Evolutionary conservation across 2,113 vertebrate species (phyloP).

Genomic region (Pelvicachromis taeniatus): DNA sequence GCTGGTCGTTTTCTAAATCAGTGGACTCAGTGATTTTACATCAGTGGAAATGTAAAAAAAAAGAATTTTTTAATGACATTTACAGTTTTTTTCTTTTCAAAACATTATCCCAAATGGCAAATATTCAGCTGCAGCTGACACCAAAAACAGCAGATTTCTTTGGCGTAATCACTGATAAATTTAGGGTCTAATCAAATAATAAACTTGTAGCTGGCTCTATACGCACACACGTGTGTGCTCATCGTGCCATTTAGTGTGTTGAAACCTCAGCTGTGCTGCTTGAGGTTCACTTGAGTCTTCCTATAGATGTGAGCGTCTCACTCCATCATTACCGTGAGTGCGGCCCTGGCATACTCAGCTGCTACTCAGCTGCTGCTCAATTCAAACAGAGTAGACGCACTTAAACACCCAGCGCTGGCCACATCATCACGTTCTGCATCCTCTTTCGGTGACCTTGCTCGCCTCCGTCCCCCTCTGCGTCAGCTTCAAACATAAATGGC

Average conservation of each 20-base stretch:
- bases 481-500: conserved; percentile 52
- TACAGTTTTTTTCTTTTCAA: background rate
- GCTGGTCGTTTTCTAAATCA: background rate
- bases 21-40: too few species aligned
- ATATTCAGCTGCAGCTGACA: background rate
- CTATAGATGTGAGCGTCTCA: background rate
- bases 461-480: conserved; percentile 20
- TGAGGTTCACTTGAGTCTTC: background rate
- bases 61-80: background rate
- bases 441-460: conserved; percentile 56
- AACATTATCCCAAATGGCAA: background rate
- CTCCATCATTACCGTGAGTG: conserved; percentile 28
- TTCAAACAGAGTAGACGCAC: conserved; percentile 37
- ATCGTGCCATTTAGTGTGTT: background rate
- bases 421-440: conserved; percentile 52
- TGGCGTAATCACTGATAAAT: background rate
- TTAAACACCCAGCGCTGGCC: conserved; percentile 28
- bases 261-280: background rate
- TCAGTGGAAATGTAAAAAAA: too few species aligned
- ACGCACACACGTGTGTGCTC: background rate
- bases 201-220: background rate
- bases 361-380: conserved; percentile 19
- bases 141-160: background rate
- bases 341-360: conserved; percentile 21
- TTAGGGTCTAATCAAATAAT: background rate